Evolutionary conservation across 2,888 invertebrate genomes (phyloP).

Genomic region (Lasioglossum calceatum): DNA sequence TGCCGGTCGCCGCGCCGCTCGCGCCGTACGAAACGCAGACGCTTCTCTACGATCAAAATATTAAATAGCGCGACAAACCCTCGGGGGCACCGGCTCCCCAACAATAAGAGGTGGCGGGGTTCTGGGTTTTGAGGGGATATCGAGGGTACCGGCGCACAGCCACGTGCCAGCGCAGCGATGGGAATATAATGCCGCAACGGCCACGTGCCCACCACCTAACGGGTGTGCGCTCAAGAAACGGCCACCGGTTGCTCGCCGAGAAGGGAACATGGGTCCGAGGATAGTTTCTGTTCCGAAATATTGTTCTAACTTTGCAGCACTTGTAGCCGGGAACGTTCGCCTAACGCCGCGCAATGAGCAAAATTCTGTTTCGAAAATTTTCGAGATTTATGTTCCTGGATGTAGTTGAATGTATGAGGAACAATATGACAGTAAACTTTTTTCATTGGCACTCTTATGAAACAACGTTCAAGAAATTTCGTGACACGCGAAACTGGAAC

Average conservation of each 20-base stretch:
- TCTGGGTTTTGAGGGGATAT: constrained; percentile 40
- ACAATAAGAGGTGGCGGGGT: constrained; percentile 58
- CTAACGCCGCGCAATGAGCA: neutral
- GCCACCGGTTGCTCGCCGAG: constrained; percentile 63
- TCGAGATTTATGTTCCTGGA: neutral
- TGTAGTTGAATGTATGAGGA: too few species aligned
- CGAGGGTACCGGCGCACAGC: constrained; percentile 55
- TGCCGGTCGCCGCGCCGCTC: constrained; percentile 7
- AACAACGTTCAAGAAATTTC: too few species aligned
- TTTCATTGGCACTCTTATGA: too few species aligned
- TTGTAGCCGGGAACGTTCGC: neutral
- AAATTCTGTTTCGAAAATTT: neutral
- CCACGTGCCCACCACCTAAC: constrained; percentile 77
- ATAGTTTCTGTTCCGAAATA: neutral
- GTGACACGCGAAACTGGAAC: too few species aligned
- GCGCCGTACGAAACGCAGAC: constrained; percentile 49
- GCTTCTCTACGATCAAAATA: constrained; percentile 77
- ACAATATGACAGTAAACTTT: too few species aligned
- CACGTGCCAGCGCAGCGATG: constrained; percentile 78
- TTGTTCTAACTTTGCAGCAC: neutral
- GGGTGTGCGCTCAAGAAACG: constrained; percentile 68
- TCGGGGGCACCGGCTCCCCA: constrained; percentile 55
- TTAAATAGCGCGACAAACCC: constrained; percentile 74
- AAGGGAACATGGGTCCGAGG: neutral
- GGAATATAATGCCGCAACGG: constrained; percentile 78